Evolutionary conservation across 2,113 vertebrate species (phyloP).

Genomic region (Maccullochella peelii): DNA sequence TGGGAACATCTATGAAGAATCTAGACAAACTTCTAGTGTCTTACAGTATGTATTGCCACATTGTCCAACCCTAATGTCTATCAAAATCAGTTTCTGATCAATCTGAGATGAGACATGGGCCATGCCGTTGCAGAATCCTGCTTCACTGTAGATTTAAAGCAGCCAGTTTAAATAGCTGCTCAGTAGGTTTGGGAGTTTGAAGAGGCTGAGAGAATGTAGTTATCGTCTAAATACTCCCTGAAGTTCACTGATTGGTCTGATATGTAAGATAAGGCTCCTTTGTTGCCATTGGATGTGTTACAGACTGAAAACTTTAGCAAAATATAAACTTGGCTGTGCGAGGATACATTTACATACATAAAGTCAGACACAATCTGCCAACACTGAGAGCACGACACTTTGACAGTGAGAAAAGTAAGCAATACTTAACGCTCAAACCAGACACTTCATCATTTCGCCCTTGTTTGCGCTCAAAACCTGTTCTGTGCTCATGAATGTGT

Average conservation of each 20-base stretch:
- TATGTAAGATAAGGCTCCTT: neutral
- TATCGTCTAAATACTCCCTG: neutral
- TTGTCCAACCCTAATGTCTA: neutral
- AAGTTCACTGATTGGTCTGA: neutral
- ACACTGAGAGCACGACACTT: neutral
- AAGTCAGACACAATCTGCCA: neutral
- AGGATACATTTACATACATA: too few species aligned
- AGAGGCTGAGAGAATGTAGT: neutral
- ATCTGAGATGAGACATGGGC: neutral
- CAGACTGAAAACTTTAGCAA: too few species aligned
- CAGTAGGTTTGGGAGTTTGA: neutral
- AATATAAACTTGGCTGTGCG: too few species aligned
- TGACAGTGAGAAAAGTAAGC: neutral
- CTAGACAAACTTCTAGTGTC: too few species aligned
- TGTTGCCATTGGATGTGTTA: neutral
- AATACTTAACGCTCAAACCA: neutral
- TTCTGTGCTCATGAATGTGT: slow-evolving; percentile 7
- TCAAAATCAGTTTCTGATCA: neutral
- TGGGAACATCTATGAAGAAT: too few species aligned
- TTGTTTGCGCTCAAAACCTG: slow-evolving; percentile 20
- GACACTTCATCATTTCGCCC: neutral
- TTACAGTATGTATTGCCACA: neutral
- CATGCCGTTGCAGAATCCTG: too few species aligned
- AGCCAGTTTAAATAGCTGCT: neutral
- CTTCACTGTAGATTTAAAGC: neutral